phyloP scores from a whole-genome alignment of 2,113 vertebrate genomes.

The Pelmatolapia mariae region DNA sequence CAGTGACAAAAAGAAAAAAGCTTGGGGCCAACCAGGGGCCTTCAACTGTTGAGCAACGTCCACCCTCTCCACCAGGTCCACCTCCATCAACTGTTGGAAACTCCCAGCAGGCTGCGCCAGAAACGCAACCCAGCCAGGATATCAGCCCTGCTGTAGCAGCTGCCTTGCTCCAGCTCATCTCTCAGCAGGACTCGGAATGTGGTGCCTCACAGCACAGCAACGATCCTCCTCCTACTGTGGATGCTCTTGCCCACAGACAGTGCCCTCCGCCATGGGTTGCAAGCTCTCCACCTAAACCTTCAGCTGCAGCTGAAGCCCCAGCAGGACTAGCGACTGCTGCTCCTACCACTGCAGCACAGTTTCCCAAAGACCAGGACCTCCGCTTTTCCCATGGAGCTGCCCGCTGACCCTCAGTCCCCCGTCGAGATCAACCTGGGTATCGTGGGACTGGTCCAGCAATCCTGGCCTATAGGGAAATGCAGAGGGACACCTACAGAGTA shows the following conservation, averaged over 20 bases:
- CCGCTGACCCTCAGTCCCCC: constrained; percentile 53
- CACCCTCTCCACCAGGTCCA: constrained; percentile 77
- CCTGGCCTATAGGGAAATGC: constrained; percentile 22
- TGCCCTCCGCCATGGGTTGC: constrained; percentile 37
- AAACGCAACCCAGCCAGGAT: constrained; percentile 63
- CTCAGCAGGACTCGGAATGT: constrained; percentile 82
- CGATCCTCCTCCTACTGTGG: constrained; percentile 39
- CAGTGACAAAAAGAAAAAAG: constrained; percentile 40
- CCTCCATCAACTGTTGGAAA: constrained; percentile 58
- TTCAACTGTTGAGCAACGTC: constrained; percentile 83
- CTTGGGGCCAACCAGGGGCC: constrained; percentile 55
- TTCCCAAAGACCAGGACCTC: constrained; percentile 94
- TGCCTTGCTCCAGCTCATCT: constrained; percentile 89
- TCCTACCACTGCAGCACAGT: constrained; percentile 65
- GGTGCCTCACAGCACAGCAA: constrained; percentile 57
- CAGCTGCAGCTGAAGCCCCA: constrained; percentile 32
- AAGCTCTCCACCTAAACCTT: constrained; percentile 35
- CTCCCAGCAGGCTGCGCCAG: constrained; percentile 1
- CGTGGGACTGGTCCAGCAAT: constrained; percentile 62
- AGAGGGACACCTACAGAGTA: constrained; percentile 67
- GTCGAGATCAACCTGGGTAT: constrained; percentile 51
- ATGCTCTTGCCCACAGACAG: not conserved
- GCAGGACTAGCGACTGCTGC: constrained; percentile 17
- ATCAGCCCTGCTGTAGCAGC: constrained; percentile 85
- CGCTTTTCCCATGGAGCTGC: constrained; percentile 86